phyloP scores from a whole-genome alignment of 1,140 invertebrate species.

The Magallana ariakensis region DNA sequence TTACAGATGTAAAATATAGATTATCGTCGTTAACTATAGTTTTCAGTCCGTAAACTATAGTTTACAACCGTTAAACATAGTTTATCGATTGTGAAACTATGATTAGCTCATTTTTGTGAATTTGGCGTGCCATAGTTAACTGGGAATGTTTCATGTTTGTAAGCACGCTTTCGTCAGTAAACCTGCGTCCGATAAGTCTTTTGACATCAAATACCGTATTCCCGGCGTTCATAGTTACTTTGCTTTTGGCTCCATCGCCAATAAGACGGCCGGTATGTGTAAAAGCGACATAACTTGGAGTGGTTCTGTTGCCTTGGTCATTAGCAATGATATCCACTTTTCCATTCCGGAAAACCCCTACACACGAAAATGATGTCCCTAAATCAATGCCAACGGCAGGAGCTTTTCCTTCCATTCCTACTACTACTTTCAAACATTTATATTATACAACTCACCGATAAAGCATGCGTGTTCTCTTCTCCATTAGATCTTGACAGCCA shows the following conservation, averaged over 20 bases:
- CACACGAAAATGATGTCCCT: constrained; percentile 82
- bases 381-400: constrained; percentile 76
- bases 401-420: constrained; percentile 50
- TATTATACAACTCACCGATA: background rate
- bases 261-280: constrained; percentile 97
- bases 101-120: too few species aligned
- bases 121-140: too few species aligned
- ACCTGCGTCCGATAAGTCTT: constrained; percentile 87
- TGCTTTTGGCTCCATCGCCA: constrained; percentile 97
- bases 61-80: too few species aligned
- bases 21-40: too few species aligned
- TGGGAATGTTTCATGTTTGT: constrained; percentile 83
- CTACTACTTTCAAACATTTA: background rate
- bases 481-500: background rate
- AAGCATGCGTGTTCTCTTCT: background rate
- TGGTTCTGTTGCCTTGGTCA: constrained; percentile 98
- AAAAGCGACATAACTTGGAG: constrained; percentile 98
- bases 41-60: too few species aligned
- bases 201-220: constrained; percentile 89
- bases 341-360: constrained; percentile 85
- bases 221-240: constrained; percentile 90
- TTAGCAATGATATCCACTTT: constrained; percentile 99
- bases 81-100: too few species aligned
- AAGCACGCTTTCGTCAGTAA: constrained; percentile 87
- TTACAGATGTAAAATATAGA: too few species aligned